Evolutionary conservation across 2,113 vertebrate species (phyloP), one percentile per base, ranked within the genome.

Genomic region (Andinoacara biseriatus): DNA sequence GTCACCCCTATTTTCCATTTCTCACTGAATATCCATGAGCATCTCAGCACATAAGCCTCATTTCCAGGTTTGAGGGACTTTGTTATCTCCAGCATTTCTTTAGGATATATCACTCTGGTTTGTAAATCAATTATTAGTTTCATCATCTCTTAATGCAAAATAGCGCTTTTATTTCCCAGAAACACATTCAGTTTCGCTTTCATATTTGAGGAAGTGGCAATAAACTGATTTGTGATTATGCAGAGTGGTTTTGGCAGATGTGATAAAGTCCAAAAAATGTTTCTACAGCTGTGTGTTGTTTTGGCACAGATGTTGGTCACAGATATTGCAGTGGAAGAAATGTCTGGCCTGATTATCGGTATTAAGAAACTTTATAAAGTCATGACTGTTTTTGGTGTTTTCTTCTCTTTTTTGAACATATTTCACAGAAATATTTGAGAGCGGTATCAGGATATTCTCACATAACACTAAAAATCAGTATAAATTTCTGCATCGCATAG

Each of bases 171-270:
- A 17, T 69, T 54, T 72, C 18, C 18, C 18, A 72, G 67, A 72
- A 54, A 72, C 43, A 69, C 18, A 31, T 2, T 11, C 17, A 54
- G 26, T 72, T 72, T 72, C 31, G 46, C 67, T 72, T 72, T 17
- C 67, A 14, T 54, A 72, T 72, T 33, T 31, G 46, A 72, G 46
- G 67, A 72, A 72, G 43, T 52, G 17, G 67, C 43, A 72, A 52
- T 52, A 72, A 52, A 72, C 10, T n/a, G 24, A 52, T 72, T 72
- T 54, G 26, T 52, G 46, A 72, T 72, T 29, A 72, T 29, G 43
- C 52, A 72, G 24, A 72, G 43, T 72, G 67, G 26, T 72, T 72
- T 72, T 72, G 52, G 67, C 10, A 54, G 26, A 72, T 49, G 67
- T 14, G 46, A n/a, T 33, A 33, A 54, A 54, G 18, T n/a, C 46